Evolutionary conservation across 2,113 vertebrate species (phyloP).

Genomic region (Hypocryptadius cinnamomeus): DNA sequence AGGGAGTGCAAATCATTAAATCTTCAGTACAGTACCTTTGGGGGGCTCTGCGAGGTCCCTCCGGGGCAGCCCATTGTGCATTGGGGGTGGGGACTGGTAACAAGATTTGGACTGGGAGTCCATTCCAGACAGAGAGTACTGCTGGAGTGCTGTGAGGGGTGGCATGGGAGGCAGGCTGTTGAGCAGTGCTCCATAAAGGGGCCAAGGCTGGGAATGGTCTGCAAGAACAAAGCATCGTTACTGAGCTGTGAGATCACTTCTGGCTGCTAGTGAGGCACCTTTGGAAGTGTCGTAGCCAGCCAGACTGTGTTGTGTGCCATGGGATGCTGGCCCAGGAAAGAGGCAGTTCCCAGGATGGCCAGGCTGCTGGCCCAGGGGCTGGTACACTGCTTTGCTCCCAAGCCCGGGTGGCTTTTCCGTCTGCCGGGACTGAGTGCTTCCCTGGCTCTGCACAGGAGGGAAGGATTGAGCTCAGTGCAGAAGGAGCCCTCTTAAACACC

Average conservation of each 20-base stretch:
- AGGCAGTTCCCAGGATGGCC: background rate
- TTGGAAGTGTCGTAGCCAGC: background rate
- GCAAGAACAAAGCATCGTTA: constrained; percentile 43
- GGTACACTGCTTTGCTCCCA: background rate
- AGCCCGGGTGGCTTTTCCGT: background rate
- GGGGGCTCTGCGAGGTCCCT: accelerated
- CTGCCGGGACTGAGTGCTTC: accelerated
- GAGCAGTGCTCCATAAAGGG: background rate
- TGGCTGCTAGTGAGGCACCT: background rate
- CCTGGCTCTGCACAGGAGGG: background rate
- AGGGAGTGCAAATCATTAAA: constrained; percentile 52
- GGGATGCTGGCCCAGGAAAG: background rate
- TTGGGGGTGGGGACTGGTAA: background rate
- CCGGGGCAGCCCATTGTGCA: background rate
- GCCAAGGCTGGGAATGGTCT: background rate
- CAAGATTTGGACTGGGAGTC: background rate
- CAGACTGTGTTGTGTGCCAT: accelerated
- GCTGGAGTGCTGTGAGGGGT: background rate
- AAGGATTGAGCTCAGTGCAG: background rate
- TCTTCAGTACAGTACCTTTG: background rate
- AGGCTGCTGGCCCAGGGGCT: background rate
- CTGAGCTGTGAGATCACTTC: background rate
- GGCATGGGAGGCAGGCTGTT: background rate
- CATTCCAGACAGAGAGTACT: background rate
- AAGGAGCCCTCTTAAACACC: background rate